Percentiles rank a stretch among this genome's conserved stretches.
These are phyloP conservation scores for Sakesphorus luctuosus DNA, from an alignment of 2,113 vertebrate species.

Conservation along the genomic window DNA sequence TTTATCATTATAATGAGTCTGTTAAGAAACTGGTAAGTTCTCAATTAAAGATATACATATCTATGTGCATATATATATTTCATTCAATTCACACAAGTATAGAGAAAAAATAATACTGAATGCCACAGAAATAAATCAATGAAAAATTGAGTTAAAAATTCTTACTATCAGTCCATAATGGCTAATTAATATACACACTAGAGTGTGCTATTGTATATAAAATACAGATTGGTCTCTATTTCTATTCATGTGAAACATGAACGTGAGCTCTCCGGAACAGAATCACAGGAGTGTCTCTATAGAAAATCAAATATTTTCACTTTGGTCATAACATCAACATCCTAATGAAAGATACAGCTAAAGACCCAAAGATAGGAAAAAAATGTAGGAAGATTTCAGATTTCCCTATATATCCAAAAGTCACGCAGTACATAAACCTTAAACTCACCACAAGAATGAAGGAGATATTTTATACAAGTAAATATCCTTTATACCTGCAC, in stretches of 20 bases:
- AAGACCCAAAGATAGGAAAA: not conserved
- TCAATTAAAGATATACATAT: not conserved
- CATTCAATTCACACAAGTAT: not conserved
- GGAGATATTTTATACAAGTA: not conserved
- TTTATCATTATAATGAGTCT: not conserved
- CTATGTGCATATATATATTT: not conserved
- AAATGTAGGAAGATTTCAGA: not conserved
- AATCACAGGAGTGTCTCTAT: not conserved
- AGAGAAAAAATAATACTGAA: not conserved
- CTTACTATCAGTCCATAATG: not conserved
- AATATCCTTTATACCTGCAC: not conserved
- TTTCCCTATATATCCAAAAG: not conserved
- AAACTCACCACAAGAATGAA: not conserved
- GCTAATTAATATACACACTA: slow-evolving; percentile 38
- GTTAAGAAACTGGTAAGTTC: not conserved
- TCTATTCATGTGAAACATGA: not conserved
- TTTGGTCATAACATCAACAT: not conserved
- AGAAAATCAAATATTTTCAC: not conserved
- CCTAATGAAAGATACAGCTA: not conserved
- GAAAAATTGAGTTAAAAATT: not conserved
- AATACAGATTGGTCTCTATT: not conserved
- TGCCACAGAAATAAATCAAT: not conserved
- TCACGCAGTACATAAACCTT: not conserved
- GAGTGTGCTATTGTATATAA: slow-evolving; percentile 51
- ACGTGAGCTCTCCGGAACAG: not conserved